Evolutionary conservation across 2,888 invertebrate genomes (phyloP).

Genomic region (Andricus quercusramuli): DNA sequence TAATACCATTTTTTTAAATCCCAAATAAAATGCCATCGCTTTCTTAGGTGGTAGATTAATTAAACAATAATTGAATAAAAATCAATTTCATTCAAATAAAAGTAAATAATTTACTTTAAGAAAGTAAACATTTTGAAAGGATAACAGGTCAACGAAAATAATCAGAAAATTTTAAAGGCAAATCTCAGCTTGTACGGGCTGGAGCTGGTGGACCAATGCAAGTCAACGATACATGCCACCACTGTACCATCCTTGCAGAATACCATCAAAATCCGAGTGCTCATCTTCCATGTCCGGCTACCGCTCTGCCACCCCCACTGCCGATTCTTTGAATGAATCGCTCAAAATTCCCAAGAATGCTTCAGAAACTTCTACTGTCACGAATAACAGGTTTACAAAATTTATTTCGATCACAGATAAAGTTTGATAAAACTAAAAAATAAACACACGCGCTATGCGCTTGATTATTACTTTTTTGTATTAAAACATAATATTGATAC

Average conservation of each 20-base stretch:
- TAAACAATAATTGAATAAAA: too few relatives aligned
- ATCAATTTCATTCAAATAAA: too few relatives aligned
- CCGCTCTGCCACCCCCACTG: neutral
- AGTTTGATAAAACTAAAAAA: neutral
- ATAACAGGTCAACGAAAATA: neutral
- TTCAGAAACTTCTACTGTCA: neutral
- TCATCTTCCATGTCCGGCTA: constrained; percentile 42
- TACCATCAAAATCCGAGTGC: constrained; percentile 20
- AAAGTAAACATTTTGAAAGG: neutral
- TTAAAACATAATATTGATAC: too few relatives aligned
- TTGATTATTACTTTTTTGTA: too few relatives aligned
- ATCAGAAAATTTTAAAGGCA: neutral
- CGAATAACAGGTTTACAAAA: neutral
- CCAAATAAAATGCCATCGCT: too few relatives aligned
- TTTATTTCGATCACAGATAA: neutral
- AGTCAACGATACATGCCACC: constrained; percentile 17
- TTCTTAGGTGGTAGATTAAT: too few relatives aligned
- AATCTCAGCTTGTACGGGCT: neutral
- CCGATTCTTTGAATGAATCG: neutral
- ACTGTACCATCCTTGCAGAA: constrained; percentile 17
- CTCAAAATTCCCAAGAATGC: neutral
- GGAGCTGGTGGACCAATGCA: constrained; percentile 4
- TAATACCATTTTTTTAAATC: too few relatives aligned
- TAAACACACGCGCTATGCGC: too few relatives aligned
- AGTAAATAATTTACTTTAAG: neutral